Evolutionary conservation across 2,888 invertebrate species (phyloP).

Genomic region (Leptinotarsa tumamoca): DNA sequence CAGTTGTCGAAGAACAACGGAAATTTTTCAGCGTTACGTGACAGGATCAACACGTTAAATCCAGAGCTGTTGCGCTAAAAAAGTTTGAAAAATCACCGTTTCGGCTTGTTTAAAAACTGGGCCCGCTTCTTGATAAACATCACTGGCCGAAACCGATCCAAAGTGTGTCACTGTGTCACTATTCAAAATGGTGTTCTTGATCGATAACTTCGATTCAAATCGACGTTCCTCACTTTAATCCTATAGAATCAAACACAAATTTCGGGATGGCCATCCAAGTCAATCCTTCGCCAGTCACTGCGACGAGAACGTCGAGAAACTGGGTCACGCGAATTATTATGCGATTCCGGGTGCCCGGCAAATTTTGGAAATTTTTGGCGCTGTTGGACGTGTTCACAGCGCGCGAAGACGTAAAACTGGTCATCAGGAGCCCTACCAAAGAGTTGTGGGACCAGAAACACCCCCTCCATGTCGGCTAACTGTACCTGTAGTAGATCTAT

Average conservation of each 20-base stretch:
- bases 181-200: conserved; percentile 33
- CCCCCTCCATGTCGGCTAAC: conserved; percentile 59
- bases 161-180: conserved; percentile 62
- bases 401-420: conserved; percentile 62
- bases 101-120: conserved; percentile 53
- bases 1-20: conserved; percentile 18
- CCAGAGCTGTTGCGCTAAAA: not conserved
- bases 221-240: conserved; percentile 2
- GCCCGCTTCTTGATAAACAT: conserved; percentile 57
- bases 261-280: conserved; percentile 3
- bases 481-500: conserved; percentile 66
- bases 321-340: conserved; percentile 23
- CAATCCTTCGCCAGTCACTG: not conserved
- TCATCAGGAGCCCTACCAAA: conserved; percentile 62
- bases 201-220: not conserved
- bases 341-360: conserved; percentile 14
- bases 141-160: conserved; percentile 45
- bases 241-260: not conserved
- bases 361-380: conserved; percentile 30
- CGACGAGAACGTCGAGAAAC: conserved; percentile 32
- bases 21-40: conserved; percentile 26
- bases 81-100: conserved; percentile 51
- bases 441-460: conserved; percentile 51
- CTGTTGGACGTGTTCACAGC: conserved; percentile 53
- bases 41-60: not conserved